These are phyloP conservation scores for Zoanthus solanderi DNA, from an alignment of 92 coral and sea anemone genomes.

Conservation along the genomic window DNA sequence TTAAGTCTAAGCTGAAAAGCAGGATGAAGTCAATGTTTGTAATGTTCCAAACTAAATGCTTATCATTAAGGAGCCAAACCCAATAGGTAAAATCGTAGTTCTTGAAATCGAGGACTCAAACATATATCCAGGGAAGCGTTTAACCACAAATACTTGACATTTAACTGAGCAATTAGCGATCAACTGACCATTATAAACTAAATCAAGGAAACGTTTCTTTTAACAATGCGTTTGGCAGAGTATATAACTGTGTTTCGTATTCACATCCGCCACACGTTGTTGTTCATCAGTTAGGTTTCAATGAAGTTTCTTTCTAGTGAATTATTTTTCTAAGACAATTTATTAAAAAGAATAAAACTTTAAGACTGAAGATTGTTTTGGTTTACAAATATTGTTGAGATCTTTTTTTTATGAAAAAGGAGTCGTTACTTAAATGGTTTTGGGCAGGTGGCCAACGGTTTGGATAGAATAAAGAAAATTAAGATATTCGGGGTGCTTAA, in stretches of 20 bases:
- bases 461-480: constrained; percentile 14
- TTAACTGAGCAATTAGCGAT: constrained; percentile 30
- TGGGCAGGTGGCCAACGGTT: constrained; percentile 21
- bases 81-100: neutral
- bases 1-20: neutral
- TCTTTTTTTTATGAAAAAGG: neutral
- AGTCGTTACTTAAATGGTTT: constrained; percentile 1
- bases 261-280: neutral
- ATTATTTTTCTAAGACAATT: neutral
- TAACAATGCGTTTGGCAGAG: neutral
- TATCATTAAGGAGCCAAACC: neutral
- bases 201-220: constrained; percentile 7
- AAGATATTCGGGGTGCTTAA: neutral
- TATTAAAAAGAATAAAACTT: neutral
- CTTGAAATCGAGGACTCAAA: constrained; percentile 19
- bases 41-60: neutral
- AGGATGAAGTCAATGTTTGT: neutral
- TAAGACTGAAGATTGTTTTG: neutral
- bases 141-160: constrained; percentile 1
- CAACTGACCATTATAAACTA: constrained; percentile 26
- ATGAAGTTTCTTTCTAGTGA: neutral
- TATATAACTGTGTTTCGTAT: neutral
- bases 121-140: constrained; percentile 25
- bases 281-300: neutral
- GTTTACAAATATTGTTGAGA: neutral